Evolutionary conservation across 2,797 vertebrate genomes (phyloP).

Genomic region (Typhlichthys subterraneus): DNA sequence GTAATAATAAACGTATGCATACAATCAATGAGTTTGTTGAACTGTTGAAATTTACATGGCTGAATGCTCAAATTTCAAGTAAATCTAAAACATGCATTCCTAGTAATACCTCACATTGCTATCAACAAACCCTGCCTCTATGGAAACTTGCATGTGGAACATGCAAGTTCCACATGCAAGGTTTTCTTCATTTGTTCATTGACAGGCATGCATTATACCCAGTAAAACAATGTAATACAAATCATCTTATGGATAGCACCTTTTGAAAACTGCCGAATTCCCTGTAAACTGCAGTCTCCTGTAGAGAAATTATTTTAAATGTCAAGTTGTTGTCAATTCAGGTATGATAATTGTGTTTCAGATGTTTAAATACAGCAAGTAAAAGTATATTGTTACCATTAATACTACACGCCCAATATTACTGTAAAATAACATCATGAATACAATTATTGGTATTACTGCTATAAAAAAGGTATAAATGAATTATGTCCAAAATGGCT

Average conservation of each 20-base stretch:
- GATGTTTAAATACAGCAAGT: background rate
- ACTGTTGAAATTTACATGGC: background rate
- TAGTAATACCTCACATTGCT: background rate
- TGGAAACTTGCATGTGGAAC: background rate
- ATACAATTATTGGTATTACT: slow-evolving; percentile 12
- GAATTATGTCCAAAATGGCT: slow-evolving; percentile 10
- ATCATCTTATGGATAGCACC: slow-evolving; percentile 11
- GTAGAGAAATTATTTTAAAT: slow-evolving; percentile 34
- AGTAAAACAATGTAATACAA: background rate
- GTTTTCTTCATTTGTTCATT: no score
- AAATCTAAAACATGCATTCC: background rate
- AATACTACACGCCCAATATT: no score
- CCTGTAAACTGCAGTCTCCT: slow-evolving; percentile 29
- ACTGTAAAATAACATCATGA: slow-evolving; percentile 4
- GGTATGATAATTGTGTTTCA: slow-evolving; percentile 11
- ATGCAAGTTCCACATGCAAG: background rate
- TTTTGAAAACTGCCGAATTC: slow-evolving; percentile 13
- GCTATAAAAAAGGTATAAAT: background rate
- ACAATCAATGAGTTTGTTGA: background rate
- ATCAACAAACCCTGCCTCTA: background rate
- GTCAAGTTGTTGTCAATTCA: slow-evolving; percentile 17
- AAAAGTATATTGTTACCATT: background rate
- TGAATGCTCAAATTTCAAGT: background rate
- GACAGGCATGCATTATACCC: no score
- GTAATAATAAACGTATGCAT: background rate